Conservation (phyloP, 2,888 invertebrate species). For the Anthrax anthrax region DNA sequence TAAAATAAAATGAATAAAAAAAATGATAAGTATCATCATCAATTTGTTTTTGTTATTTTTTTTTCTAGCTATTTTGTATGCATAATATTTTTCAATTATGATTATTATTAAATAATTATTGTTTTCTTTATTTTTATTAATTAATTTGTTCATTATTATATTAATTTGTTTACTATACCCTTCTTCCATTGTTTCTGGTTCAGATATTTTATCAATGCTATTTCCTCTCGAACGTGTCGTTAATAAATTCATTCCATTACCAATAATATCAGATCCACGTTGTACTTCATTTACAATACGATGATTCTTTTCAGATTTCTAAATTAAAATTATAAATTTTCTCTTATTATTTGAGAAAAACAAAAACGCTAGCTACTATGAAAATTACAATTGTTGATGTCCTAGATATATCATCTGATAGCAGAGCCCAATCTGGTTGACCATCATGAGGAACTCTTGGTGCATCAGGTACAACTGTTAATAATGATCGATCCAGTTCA, state of each 20-base stretch:
- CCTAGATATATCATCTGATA: constrained; percentile 51
- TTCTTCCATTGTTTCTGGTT: constrained; percentile 23
- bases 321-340: too few relatives aligned
- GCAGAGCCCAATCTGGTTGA: constrained; percentile 40
- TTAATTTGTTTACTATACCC: constrained; percentile 1
- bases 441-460: constrained; percentile 60
- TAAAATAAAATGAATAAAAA: too few relatives aligned
- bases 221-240: constrained; percentile 10
- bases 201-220: constrained; percentile 29
- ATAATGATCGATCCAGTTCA: constrained; percentile 59
- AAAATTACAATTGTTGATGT: too few relatives aligned
- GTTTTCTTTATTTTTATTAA: too few relatives aligned
- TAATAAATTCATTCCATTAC: constrained; percentile 20
- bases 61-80: too few relatives aligned
- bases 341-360: background rate
- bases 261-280: constrained; percentile 10
- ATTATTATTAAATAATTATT: too few relatives aligned
- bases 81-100: too few relatives aligned
- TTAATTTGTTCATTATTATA: too few relatives aligned
- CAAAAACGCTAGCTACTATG: background rate
- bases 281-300: constrained; percentile 4
- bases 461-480: constrained; percentile 63
- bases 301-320: background rate
- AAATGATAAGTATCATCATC: too few relatives aligned
- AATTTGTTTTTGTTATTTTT: too few relatives aligned